Evolutionary conservation across 1,140 invertebrate species (phyloP).

Genomic region (Calephelis virginiensis): DNA sequence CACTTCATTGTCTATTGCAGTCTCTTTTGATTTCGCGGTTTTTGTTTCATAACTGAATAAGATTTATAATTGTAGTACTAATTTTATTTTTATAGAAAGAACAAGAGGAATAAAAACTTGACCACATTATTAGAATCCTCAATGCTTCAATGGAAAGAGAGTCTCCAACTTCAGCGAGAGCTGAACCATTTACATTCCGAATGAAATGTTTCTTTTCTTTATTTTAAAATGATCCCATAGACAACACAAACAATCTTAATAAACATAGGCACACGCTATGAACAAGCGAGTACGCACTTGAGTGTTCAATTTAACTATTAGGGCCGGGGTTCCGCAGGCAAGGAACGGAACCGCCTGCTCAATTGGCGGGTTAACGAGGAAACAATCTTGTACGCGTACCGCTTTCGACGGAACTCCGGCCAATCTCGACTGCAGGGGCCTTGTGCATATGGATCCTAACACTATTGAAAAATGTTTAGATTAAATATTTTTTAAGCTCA

Average conservation of each 20-base stretch:
- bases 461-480: background rate
- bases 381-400: slow-evolving; percentile 76
- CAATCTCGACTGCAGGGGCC: slow-evolving; percentile 46
- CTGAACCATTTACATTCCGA: too few species aligned
- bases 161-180: too few species aligned
- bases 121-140: too few species aligned
- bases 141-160: too few species aligned
- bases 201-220: too few species aligned
- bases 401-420: slow-evolving; percentile 63
- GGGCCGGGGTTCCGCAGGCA: slow-evolving; percentile 54
- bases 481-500: background rate
- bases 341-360: slow-evolving; percentile 64
- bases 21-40: too few species aligned
- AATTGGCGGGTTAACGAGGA: slow-evolving; percentile 73
- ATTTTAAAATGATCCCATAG: background rate
- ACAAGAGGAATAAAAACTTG: too few species aligned
- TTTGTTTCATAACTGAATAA: too few species aligned
- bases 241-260: slow-evolving; percentile 15
- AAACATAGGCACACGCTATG: slow-evolving; percentile 33
- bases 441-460: slow-evolving; percentile 29
- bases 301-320: slow-evolving; percentile 59
- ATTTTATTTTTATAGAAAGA: too few species aligned
- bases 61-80: too few species aligned
- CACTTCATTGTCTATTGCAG: too few species aligned
- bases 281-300: slow-evolving; percentile 34